Evolutionary conservation across 2,797 vertebrate species (phyloP).

Genomic region (Sebastes jordani): DNA sequence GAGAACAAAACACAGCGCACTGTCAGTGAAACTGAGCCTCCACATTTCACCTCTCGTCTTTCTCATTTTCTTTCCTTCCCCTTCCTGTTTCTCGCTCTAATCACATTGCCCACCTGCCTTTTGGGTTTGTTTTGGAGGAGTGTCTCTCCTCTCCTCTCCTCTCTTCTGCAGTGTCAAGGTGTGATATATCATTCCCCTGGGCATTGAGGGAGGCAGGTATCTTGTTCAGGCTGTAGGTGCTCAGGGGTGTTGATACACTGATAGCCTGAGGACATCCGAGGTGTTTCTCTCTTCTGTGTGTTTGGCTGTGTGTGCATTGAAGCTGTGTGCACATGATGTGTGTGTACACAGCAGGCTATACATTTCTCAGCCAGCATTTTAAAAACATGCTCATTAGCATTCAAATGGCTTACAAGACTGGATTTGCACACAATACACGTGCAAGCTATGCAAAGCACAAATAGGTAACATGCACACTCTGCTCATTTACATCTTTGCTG

Average conservation of each 20-base stretch:
- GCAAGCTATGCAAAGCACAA: not conserved
- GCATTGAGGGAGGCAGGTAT: slow-evolving; percentile 36
- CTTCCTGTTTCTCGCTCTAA: slow-evolving; percentile 16
- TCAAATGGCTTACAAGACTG: slow-evolving; percentile 1
- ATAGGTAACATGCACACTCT: not conserved
- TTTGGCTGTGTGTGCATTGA: not conserved
- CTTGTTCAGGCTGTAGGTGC: slow-evolving; percentile 43
- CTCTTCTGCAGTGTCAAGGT: slow-evolving; percentile 34
- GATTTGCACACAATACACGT: slow-evolving; percentile 10
- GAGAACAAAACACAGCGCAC: slow-evolving; percentile 46
- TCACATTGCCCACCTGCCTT: slow-evolving; percentile 28
- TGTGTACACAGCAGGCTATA: not conserved
- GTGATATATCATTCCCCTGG: slow-evolving; percentile 54
- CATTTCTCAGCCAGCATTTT: not conserved
- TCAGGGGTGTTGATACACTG: slow-evolving; percentile 51
- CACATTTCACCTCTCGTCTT: slow-evolving; percentile 42
- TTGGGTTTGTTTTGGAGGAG: not conserved
- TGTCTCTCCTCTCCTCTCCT: slow-evolving; percentile 3
- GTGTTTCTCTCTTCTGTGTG: slow-evolving; percentile 4
- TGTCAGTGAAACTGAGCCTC: slow-evolving; percentile 44
- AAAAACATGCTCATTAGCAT: slow-evolving; percentile 1
- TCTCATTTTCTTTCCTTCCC: slow-evolving; percentile 26
- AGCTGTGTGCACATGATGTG: not conserved
- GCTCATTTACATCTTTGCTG: not conserved
- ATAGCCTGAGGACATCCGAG: slow-evolving; percentile 40